A percentile compares a stretch with the other conserved stretches of the same genome.
phyloP scores from a whole-genome alignment of 2,797 vertebrate genomes.

The Anas acuta region DNA sequence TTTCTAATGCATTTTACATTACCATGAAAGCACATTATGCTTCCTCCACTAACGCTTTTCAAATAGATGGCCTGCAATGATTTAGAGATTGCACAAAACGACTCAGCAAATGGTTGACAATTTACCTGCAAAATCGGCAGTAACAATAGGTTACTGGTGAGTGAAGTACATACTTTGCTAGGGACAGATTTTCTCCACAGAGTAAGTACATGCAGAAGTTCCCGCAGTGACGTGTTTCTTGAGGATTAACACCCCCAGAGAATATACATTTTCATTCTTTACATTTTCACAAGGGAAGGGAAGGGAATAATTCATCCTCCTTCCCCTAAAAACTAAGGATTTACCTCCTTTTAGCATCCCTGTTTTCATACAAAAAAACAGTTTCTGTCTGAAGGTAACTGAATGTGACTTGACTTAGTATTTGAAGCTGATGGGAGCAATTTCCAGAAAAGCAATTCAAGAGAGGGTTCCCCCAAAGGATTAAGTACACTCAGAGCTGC shows the following conservation, averaged over 20 bases:
- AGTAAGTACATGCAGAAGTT: neutral
- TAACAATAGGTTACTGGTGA: neutral
- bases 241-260: neutral
- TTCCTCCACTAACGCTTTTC: slow-evolving; percentile 29
- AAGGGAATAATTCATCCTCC: neutral
- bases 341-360: neutral
- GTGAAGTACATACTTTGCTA: neutral
- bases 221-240: neutral
- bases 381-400: neutral
- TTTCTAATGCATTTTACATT: slow-evolving; percentile 75
- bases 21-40: slow-evolving; percentile 72
- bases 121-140: slow-evolving; percentile 12
- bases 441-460: neutral
- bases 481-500: neutral
- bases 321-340: neutral
- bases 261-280: neutral
- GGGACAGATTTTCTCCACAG: neutral
- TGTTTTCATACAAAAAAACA: neutral
- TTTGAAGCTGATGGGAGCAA: neutral
- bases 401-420: neutral
- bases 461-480: neutral
- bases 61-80: slow-evolving; percentile 52
- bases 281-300: neutral
- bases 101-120: slow-evolving; percentile 30
- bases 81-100: slow-evolving; percentile 45